Conservation (phyloP, 2,797 vertebrate genomes). For the Sebastes iracundus region DNA sequence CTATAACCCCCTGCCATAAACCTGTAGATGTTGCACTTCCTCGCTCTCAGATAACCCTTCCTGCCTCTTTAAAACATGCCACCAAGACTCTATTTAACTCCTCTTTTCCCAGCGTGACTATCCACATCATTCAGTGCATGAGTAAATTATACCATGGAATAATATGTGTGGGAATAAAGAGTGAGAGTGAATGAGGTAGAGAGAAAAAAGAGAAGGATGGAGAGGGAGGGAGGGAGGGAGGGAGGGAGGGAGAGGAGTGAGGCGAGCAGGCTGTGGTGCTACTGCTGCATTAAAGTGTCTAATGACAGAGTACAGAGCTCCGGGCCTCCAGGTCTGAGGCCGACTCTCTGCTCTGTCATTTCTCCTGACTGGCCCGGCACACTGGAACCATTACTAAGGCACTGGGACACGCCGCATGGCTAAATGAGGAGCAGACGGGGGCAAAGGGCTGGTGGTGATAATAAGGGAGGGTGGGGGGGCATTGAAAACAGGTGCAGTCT, state of each 20-base stretch:
- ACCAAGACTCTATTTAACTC: conserved; percentile 6
- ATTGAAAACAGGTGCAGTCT: conserved; percentile 57
- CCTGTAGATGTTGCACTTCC: neutral
- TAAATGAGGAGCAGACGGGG: conserved; percentile 66
- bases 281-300: conserved; percentile 72
- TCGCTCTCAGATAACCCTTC: neutral
- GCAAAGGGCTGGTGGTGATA: conserved; percentile 3
- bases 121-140: conserved; percentile 34
- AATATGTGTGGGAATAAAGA: conserved; percentile 59
- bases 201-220: conserved; percentile 7
- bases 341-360: conserved; percentile 76
- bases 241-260: conserved; percentile 15
- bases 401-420: conserved; percentile 52
- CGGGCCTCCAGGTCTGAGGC: conserved; percentile 75
- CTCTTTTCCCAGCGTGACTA: conserved; percentile 26
- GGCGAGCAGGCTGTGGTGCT: conserved; percentile 58
- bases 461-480: neutral
- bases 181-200: conserved; percentile 65
- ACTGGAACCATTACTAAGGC: conserved; percentile 73
- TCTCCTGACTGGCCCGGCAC: conserved; percentile 62
- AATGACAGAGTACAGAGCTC: conserved; percentile 78
- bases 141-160: conserved; percentile 50
- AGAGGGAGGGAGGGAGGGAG: neutral
- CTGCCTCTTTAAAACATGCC: conserved; percentile 9
- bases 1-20: neutral